phyloP scores from a whole-genome alignment of 2,888 invertebrate genomes.

The Dichetophora obliterata region DNA sequence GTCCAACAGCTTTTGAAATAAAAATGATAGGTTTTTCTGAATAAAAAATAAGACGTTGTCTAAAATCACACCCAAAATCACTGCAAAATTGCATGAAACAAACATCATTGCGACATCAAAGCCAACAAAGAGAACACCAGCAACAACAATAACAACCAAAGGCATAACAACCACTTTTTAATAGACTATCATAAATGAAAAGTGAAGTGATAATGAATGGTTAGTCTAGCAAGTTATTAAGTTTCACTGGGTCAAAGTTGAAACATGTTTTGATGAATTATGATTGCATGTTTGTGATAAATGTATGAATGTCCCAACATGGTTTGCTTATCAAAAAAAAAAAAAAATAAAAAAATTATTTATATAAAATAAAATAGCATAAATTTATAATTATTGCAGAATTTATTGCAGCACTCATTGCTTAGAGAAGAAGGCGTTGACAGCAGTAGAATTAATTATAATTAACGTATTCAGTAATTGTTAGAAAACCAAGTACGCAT shows the following conservation, averaged over 20 bases:
- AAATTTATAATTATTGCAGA: conserved; percentile 6
- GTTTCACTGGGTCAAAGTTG: conserved; percentile 20
- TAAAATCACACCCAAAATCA: conserved; percentile 6
- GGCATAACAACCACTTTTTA: conserved; percentile 23
- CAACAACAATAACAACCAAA: conserved; percentile 41
- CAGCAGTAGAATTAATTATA: conserved; percentile 12
- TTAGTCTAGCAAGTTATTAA: conserved; percentile 18
- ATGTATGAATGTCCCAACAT: not conserved
- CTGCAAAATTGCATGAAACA: not conserved
- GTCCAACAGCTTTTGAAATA: not conserved
- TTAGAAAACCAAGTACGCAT: too few relatives aligned
- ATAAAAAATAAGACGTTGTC: too few relatives aligned
- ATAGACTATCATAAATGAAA: conserved; percentile 35
- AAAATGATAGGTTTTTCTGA: too few relatives aligned
- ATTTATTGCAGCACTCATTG: conserved; percentile 9
- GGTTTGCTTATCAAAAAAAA: not conserved
- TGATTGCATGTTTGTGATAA: not conserved
- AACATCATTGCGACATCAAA: not conserved
- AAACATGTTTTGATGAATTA: conserved; percentile 3
- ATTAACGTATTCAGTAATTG: too few relatives aligned
- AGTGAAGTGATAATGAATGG: conserved; percentile 32
- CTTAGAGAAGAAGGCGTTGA: conserved; percentile 1
- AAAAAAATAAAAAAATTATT: too few relatives aligned
- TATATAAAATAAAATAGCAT: not conserved
- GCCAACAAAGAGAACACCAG: conserved; percentile 6